Percentiles rank a stretch among this genome's conserved stretches.
phyloP scores from a whole-genome alignment of 2,797 vertebrate genomes.

The Eupleurogrammus muticus region DNA sequence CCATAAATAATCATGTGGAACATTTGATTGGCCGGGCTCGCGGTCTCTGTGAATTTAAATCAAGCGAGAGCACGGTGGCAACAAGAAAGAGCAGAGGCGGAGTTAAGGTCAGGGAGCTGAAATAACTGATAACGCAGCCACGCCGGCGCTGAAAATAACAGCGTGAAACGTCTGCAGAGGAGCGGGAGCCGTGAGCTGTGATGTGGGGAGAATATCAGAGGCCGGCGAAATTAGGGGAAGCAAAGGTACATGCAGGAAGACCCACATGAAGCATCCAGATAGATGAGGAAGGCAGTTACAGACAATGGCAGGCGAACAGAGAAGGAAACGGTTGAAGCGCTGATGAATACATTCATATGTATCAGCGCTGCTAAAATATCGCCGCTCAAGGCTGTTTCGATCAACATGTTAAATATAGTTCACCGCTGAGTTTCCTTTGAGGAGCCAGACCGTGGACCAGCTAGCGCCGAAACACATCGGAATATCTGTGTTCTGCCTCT shows the following conservation, averaged over 20 bases:
- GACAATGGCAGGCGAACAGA: not conserved
- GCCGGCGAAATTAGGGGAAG: not conserved
- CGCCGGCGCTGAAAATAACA: conserved; percentile 13
- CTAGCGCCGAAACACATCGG: not conserved
- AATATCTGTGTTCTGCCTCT: not conserved
- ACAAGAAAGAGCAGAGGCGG: conserved; percentile 47
- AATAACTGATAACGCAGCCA: conserved; percentile 30
- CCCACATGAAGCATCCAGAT: not conserved
- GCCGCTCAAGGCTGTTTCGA: conserved; percentile 5
- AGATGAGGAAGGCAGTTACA: not conserved
- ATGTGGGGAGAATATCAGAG: conserved; percentile 5
- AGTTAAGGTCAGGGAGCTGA: conserved; percentile 39
- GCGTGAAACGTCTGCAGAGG: conserved; percentile 27
- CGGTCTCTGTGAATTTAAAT: conserved; percentile 55
- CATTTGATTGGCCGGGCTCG: conserved; percentile 59
- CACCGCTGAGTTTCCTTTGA: not conserved
- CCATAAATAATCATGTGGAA: conserved; percentile 56
- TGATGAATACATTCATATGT: conserved; percentile 23
- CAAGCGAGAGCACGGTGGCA: conserved; percentile 37
- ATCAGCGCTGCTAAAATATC: not conserved
- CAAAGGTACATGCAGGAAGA: not conserved
- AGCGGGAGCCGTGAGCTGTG: conserved; percentile 19
- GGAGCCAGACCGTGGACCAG: not conserved
- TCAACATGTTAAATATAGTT: conserved; percentile 7
- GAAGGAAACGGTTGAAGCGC: not conserved